A percentile compares a stretch with the other conserved stretches of the same genome.
Conservation (phyloP, 2,797 vertebrate genomes). For the Eupleurogrammus muticus region DNA sequence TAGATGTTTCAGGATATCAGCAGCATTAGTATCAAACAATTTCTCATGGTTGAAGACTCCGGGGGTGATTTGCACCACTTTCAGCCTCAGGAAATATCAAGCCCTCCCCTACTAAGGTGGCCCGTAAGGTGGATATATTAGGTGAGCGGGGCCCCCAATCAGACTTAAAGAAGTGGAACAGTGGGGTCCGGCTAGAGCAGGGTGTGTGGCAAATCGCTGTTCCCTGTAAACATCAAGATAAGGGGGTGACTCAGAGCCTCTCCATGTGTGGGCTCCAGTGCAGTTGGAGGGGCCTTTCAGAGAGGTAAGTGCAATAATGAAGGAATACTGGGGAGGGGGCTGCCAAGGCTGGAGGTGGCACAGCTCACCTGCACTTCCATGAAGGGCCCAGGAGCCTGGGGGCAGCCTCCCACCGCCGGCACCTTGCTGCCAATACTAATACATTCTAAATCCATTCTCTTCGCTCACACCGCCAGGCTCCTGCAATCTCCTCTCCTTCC, state of each 20-base stretch:
- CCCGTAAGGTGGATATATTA: constrained; percentile 79
- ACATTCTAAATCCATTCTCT: constrained; percentile 88
- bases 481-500: constrained; percentile 84
- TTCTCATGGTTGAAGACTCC: constrained; percentile 80
- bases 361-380: constrained; percentile 82
- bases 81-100: constrained; percentile 75
- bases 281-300: constrained; percentile 76
- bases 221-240: constrained; percentile 88
- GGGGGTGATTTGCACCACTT: constrained; percentile 85
- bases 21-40: constrained; percentile 80
- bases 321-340: constrained; percentile 74
- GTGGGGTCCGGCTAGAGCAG: constrained; percentile 75
- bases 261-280: constrained; percentile 79
- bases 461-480: constrained; percentile 78
- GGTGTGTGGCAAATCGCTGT: constrained; percentile 83
- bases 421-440: constrained; percentile 85
- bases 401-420: constrained; percentile 80
- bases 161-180: constrained; percentile 81
- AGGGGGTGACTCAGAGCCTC: constrained; percentile 72
- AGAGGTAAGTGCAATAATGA: constrained; percentile 77
- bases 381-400: constrained; percentile 76
- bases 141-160: constrained; percentile 74
- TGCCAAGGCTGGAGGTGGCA: constrained; percentile 81
- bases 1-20: constrained; percentile 78
- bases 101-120: constrained; percentile 71